These are phyloP conservation scores for Trachelus stipa DNA, from an alignment of 2,888 invertebrate species.

Conservation along the genomic window DNA sequence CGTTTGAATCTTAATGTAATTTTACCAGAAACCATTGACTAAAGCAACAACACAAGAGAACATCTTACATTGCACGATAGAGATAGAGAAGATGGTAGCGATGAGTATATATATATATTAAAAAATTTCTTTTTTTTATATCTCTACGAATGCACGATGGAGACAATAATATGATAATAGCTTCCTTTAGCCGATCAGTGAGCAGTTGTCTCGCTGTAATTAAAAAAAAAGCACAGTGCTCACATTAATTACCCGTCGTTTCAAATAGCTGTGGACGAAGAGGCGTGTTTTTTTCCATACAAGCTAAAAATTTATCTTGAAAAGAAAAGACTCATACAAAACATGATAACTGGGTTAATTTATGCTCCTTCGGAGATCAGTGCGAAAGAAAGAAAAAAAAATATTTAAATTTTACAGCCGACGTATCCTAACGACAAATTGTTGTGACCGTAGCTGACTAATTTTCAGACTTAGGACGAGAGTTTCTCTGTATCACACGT, in stretches of 20 bases:
- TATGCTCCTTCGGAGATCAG: background rate
- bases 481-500: background rate
- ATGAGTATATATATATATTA: background rate
- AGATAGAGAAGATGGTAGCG: background rate
- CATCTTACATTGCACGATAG: background rate
- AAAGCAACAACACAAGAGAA: background rate
- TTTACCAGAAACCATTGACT: background rate
- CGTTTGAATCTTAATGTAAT: background rate
- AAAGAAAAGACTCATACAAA: background rate
- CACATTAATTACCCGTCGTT: background rate
- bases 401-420: background rate
- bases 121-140: background rate
- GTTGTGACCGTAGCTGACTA: background rate
- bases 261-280: background rate
- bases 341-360: background rate
- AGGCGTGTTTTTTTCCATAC: conserved; percentile 21
- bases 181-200: conserved; percentile 64
- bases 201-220: conserved; percentile 65
- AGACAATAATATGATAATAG: conserved; percentile 60
- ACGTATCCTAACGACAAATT: background rate
- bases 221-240: conserved; percentile 45
- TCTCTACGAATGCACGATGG: conserved; percentile 35
- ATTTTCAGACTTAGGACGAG: background rate
- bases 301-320: background rate
- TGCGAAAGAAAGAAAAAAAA: background rate